Base-by-base conservation (phyloP, 2,888 invertebrate genomes). In the Drosophila phalerata region DNA sequence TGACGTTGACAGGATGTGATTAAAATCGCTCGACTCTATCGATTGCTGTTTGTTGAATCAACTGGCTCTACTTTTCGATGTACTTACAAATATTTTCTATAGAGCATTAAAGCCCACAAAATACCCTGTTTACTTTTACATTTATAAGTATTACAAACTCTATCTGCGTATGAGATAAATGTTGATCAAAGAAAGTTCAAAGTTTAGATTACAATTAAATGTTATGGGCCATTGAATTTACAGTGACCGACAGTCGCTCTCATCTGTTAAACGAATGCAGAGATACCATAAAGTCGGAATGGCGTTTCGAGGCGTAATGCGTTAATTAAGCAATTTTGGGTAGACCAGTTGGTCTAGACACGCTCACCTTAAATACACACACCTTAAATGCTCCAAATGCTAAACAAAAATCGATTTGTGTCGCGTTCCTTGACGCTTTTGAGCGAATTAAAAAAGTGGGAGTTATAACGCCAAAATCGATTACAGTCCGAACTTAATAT, bases 281-380 rank as follows among this genome's bases (percentile, higher is more conserved):
- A 61, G 57, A 56, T 49, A 60, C 28, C 28, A 43, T 40, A 13
- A 8, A 49, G 40, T 30, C 11, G 42, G 32, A 34, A 51, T 57
- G 45, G 43, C 43, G 63, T 70, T 69, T 22, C 22, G 25, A 42
- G 37, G 25, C 49, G 67, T 71, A 79, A 57, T 81, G 76, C 82
- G 82, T 81, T 81, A 81, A 81, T 81, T 81, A 81, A 81, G 82
- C 77, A 79, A 81, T 81, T 81, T 65, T 62, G 66, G 52, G 45
- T 34, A 55, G 48, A 42, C 37, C 61, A 48, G 68, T 66, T 57
- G 71, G 72, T 57, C 67, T 56, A 56, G 77, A 70, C 80, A 79
- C 77, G 69, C 77, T 77, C 64, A 53, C 75, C 79, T 69, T 64
- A 73, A 52, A 40, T 42, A 38, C 52, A 43, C 49, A 49, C 52